These are phyloP conservation scores for Cephonodes hylas DNA, from an alignment of 2,888 invertebrate species.

Conservation along the genomic window DNA sequence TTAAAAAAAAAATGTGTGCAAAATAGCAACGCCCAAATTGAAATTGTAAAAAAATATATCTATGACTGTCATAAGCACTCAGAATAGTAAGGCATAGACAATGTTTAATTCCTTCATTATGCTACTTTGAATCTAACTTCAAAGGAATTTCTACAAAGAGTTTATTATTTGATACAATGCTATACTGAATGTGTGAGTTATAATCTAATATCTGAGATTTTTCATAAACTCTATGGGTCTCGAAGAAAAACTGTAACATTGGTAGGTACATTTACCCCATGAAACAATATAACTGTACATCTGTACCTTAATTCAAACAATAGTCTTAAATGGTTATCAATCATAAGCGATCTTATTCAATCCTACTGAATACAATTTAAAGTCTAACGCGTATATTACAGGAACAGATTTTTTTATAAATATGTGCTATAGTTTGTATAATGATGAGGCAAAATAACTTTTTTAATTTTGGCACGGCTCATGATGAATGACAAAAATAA, in stretches of 20 bases:
- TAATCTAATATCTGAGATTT: neutral
- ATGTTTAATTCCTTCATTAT: neutral
- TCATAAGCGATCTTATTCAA: slow-evolving; percentile 1
- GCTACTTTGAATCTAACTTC: neutral
- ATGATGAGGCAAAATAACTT: slow-evolving; percentile 16
- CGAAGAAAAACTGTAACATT: neutral
- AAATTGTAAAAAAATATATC: neutral
- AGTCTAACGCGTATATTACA: slow-evolving; percentile 20
- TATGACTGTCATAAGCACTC: neutral
- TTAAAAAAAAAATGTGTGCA: neutral
- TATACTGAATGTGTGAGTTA: neutral
- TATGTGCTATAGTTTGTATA: slow-evolving; percentile 18
- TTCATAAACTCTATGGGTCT: neutral
- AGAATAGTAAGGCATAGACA: neutral
- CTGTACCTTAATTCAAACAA: slow-evolving; percentile 7
- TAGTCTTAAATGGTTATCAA: slow-evolving; percentile 7
- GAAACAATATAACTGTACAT: slow-evolving; percentile 3
- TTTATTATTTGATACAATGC: neutral
- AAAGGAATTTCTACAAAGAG: neutral
- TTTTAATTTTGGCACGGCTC: slow-evolving; percentile 25
- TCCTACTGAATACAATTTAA: neutral
- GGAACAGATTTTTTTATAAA: slow-evolving; percentile 23
- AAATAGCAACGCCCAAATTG: neutral
- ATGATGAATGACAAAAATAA: slow-evolving; percentile 13
- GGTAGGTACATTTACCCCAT: neutral